Percentiles rank a stretch among this genome's conserved stretches.
Conservation (phyloP, 1,140 invertebrate genomes). For the Orussus abietinus region DNA sequence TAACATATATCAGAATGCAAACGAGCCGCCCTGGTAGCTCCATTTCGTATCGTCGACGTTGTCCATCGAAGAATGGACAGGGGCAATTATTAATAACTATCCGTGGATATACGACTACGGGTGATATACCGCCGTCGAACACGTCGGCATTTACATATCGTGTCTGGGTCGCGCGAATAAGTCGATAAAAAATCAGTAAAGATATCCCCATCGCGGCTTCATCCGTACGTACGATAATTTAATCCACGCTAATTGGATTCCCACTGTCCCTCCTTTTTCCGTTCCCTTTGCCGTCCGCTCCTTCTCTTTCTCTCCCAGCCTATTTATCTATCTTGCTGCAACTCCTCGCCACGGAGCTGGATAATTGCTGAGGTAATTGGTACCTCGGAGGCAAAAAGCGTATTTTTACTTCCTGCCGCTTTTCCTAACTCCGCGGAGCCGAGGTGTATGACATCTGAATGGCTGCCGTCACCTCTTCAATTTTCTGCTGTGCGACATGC, state of each 20-base stretch:
- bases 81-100: too few relatives aligned
- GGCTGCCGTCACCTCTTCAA: constrained; percentile 48
- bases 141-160: too few relatives aligned
- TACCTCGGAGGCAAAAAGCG: constrained; percentile 23
- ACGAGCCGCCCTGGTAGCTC: too few relatives aligned
- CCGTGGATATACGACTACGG: too few relatives aligned
- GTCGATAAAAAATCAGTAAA: too few relatives aligned
- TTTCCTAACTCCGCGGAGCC: constrained; percentile 24
- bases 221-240: constrained; percentile 9
- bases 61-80: too few relatives aligned
- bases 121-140: too few relatives aligned
- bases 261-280: constrained; percentile 6
- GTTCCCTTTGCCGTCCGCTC: constrained; percentile 7
- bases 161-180: too few relatives aligned
- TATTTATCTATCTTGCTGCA: too few relatives aligned
- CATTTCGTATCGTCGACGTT: too few relatives aligned
- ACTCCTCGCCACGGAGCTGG: constrained; percentile 8
- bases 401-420: constrained; percentile 50
- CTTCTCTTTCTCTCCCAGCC: constrained; percentile 5
- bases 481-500: constrained; percentile 35
- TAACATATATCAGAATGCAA: too few relatives aligned
- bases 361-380: constrained; percentile 39
- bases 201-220: constrained; percentile 4
- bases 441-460: constrained; percentile 35
- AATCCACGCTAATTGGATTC: constrained; percentile 16